Evolutionary conservation across 2,888 invertebrate species (phyloP).

Genomic region (Lepidochrysops patricia): DNA sequence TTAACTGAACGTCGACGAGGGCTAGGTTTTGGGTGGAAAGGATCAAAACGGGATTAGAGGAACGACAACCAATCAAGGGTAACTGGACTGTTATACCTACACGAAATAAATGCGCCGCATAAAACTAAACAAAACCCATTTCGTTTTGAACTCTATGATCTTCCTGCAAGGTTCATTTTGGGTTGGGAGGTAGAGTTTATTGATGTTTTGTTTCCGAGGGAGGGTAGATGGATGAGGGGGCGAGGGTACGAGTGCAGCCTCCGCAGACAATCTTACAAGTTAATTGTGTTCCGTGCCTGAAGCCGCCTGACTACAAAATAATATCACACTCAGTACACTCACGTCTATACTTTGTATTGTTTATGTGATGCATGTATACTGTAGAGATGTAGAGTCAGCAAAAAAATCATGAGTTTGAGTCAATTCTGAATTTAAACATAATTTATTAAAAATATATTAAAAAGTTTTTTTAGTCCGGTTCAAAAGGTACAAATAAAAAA

Average conservation of each 20-base stretch:
- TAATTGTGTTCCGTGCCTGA: constrained; percentile 73
- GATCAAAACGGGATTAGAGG: constrained; percentile 81
- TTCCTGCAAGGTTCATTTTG: constrained; percentile 33
- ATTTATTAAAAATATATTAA: too few relatives aligned
- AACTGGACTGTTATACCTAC: constrained; percentile 75
- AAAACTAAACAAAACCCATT: constrained; percentile 48
- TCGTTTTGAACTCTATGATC: constrained; percentile 32
- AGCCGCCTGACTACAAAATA: constrained; percentile 67
- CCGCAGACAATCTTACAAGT: constrained; percentile 75
- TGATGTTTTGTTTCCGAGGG: constrained; percentile 74
- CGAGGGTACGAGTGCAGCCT: constrained; percentile 67
- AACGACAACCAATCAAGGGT: constrained; percentile 82
- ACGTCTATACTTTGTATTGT: background rate
- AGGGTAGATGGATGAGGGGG: constrained; percentile 65
- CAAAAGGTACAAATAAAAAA: too few relatives aligned
- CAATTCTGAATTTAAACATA: too few relatives aligned
- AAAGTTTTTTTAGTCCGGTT: too few relatives aligned
- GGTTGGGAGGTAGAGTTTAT: constrained; percentile 44
- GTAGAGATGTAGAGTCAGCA: too few relatives aligned
- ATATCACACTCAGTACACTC: constrained; percentile 47
- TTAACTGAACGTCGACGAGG: constrained; percentile 67
- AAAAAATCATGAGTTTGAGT: too few relatives aligned
- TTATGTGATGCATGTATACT: too few relatives aligned
- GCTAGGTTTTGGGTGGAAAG: constrained; percentile 76
- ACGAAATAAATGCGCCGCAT: constrained; percentile 72